Evolutionary conservation across 2,113 vertebrate species (phyloP), one percentile per base, ranked within the genome.

Genomic region (Sorex fumeus): DNA sequence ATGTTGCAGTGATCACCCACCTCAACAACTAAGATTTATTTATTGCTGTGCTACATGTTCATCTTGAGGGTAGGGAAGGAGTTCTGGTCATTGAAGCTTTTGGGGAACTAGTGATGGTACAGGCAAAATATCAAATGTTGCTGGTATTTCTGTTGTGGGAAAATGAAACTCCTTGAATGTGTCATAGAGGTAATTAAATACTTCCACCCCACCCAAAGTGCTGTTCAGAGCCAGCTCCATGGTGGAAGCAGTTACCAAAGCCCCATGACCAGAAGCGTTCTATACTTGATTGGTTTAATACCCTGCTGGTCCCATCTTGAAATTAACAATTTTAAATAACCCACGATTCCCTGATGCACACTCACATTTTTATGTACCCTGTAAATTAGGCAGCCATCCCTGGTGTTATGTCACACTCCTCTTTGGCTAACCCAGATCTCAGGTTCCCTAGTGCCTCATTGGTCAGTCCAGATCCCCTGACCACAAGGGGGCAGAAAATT

Each of bases 401-500:
- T 81, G 28, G 27, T 43, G 50, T 84, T 21, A 4, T n/a, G 47
- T 85, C 80, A 34, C 12, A 84, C 16, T 77, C 62, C n/a, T 84
- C 72, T 79, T 40, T 79, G 74, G n/a, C 67, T 34, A 80, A 60
- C 79, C 32, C 2, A 27, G 53, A 67, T 34, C 64, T 66, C 64
- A 81, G 40, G 66, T 28, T 27, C 30, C 36, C 23, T 77, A 69
- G 43, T 19, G 67, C 57, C n/a, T 84, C 67, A 84, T 34, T 79
- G 74, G n/a, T 57, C 43, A 80, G 67, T 75, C 32, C 2, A n/a
- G 64, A 67, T 43, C 36, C 60, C n/a, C n/a, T 25, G 40, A 87
- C 30, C 47, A 82, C 40, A 75, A 80, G 69, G 30, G 76, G 84
- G n/a, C 64, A 74, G 70, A 82, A 70, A 50, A 88, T 12, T 67